Evolutionary conservation across 2,888 invertebrate genomes (phyloP).

Genomic region (Endotricha flammealis): DNA sequence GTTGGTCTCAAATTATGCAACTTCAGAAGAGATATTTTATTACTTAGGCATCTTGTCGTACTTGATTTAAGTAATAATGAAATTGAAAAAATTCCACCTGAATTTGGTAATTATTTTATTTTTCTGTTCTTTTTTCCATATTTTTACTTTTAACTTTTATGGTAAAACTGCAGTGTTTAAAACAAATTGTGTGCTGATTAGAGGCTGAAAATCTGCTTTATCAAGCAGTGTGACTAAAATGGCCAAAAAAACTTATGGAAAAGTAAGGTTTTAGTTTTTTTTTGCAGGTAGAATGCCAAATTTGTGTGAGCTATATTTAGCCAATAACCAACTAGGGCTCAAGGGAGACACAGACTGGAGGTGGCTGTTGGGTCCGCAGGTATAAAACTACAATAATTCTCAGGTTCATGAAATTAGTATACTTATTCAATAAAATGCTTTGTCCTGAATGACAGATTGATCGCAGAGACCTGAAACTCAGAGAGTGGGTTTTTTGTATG

Average conservation of each 20-base stretch:
- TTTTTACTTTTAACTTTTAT: too few relatives aligned
- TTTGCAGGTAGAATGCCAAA: slow-evolving; percentile 70
- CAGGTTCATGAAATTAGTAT: too few relatives aligned
- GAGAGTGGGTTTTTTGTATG: too few relatives aligned
- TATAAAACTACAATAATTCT: too few relatives aligned
- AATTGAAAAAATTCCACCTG: slow-evolving; percentile 82
- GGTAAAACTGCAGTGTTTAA: too few relatives aligned
- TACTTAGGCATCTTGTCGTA: slow-evolving; percentile 80
- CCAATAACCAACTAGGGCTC: slow-evolving; percentile 80
- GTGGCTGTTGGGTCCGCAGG: slow-evolving; percentile 79
- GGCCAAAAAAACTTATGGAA: too few relatives aligned
- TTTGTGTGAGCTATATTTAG: slow-evolving; percentile 80
- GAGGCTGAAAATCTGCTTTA: too few relatives aligned
- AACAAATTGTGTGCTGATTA: too few relatives aligned
- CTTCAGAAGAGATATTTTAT: slow-evolving; percentile 83
- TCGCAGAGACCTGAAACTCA: too few relatives aligned
- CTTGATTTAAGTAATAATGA: slow-evolving; percentile 85
- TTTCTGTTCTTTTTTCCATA: neutral
- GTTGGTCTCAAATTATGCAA: slow-evolving; percentile 80
- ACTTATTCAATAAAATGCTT: too few relatives aligned
- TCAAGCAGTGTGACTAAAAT: too few relatives aligned
- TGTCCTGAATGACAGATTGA: too few relatives aligned
- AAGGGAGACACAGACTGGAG: slow-evolving; percentile 78
- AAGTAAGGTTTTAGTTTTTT: slow-evolving; percentile 17
- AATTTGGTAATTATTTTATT: slow-evolving; percentile 72